phyloP scores from a whole-genome alignment of 2,113 vertebrate genomes.

The Leptocoma aspasia region DNA sequence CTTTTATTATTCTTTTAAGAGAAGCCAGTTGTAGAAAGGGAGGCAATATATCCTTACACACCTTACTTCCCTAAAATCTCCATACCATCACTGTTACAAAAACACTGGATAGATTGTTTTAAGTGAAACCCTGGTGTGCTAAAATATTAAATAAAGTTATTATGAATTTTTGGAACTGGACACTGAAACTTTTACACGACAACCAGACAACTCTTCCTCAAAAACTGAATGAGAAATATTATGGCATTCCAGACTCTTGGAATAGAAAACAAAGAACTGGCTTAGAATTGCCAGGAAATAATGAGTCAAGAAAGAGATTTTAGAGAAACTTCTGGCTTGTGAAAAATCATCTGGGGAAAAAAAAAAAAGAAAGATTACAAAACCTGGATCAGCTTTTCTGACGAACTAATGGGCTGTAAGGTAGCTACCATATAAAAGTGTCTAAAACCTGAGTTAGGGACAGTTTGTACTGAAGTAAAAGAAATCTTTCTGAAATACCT shows the following conservation, averaged over 20 bases:
- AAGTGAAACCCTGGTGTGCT: background rate
- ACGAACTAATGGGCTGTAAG: background rate
- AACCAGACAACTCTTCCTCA: conserved; percentile 1
- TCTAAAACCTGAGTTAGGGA: background rate
- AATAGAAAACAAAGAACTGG: background rate
- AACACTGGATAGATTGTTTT: background rate
- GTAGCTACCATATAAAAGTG: background rate
- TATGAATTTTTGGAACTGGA: background rate
- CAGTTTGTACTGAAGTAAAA: background rate
- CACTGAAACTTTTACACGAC: background rate
- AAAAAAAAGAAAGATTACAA: background rate
- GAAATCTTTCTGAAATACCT: background rate
- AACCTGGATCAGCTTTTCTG: background rate
- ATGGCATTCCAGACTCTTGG: background rate
- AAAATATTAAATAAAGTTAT: background rate
- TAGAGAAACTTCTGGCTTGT: background rate
- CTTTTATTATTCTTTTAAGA: background rate
- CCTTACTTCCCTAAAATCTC: background rate
- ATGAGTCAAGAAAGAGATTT: background rate
- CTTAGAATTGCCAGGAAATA: conserved; percentile 12
- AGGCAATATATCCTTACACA: background rate
- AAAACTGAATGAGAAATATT: background rate
- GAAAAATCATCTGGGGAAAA: background rate
- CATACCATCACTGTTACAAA: background rate
- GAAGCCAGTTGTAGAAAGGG: background rate